These are phyloP conservation scores for Cenopis cana DNA, from an alignment of 2,888 invertebrate genomes.

Conservation along the genomic window DNA sequence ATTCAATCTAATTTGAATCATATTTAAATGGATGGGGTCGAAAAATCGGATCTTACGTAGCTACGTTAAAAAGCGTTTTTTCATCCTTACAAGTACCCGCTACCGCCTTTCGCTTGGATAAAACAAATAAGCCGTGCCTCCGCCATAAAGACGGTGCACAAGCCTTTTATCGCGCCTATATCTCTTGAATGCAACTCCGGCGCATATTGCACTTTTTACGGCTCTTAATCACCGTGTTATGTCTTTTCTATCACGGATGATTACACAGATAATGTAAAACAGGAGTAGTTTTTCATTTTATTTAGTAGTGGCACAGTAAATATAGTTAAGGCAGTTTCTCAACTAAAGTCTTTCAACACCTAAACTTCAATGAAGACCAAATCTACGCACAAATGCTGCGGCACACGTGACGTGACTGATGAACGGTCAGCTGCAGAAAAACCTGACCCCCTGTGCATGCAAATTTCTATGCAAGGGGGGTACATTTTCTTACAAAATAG, in stretches of 20 bases:
- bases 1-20: too few species aligned
- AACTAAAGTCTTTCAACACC: too few species aligned
- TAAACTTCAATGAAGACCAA: too few species aligned
- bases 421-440: too few species aligned
- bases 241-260: not conserved
- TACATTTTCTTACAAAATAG: too few species aligned
- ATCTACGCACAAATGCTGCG: too few species aligned
- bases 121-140: slow-evolving; percentile 42
- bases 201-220: slow-evolving; percentile 40
- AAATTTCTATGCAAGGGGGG: too few species aligned
- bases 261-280: not conserved
- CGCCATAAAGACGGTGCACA: slow-evolving; percentile 49
- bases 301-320: not conserved
- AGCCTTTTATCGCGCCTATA: slow-evolving; percentile 50
- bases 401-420: too few species aligned
- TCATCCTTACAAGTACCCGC: slow-evolving; percentile 11
- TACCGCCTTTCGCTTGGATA: slow-evolving; percentile 14
- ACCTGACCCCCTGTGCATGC: too few species aligned
- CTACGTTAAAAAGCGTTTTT: not conserved
- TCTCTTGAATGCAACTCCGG: slow-evolving; percentile 47
- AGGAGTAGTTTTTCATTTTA: not conserved
- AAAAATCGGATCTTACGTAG: too few species aligned
- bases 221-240: slow-evolving; percentile 17
- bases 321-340: too few species aligned
- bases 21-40: too few species aligned